A percentile compares a stretch with the other conserved stretches of the same genome.
These are phyloP conservation scores for Lasioglossum morio DNA, from an alignment of 2,888 invertebrate species.

Conservation along the genomic window DNA sequence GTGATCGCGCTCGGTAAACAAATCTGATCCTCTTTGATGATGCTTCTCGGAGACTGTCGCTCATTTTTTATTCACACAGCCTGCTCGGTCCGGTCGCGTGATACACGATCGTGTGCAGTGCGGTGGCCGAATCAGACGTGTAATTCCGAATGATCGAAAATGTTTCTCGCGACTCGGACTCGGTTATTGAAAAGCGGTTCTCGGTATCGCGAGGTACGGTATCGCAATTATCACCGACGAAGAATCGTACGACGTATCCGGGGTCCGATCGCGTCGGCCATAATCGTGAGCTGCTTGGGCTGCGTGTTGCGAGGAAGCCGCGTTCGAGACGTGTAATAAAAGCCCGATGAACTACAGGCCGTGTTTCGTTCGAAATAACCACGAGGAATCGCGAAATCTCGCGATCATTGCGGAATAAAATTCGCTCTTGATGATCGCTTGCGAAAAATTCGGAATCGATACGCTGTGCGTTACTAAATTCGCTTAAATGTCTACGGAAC, in stretches of 20 bases:
- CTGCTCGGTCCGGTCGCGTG: conserved; percentile 43
- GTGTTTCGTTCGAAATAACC: background rate
- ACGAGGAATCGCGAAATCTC: background rate
- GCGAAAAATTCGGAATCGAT: background rate
- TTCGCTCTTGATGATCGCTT: background rate
- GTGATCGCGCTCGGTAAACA: conserved; percentile 49
- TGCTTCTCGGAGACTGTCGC: conserved; percentile 12
- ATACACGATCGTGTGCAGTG: conserved; percentile 19
- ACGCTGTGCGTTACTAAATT: background rate
- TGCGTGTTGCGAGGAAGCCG: conserved; percentile 28
- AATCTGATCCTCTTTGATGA: conserved; percentile 57
- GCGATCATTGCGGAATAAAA: background rate
- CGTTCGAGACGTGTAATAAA: conserved; percentile 54
- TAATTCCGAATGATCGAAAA: conserved; percentile 55
- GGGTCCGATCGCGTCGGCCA: conserved; percentile 22
- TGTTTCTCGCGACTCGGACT: conserved; percentile 49
- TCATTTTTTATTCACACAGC: conserved; percentile 37
- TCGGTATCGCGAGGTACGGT: conserved; percentile 28
- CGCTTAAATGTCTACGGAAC: background rate
- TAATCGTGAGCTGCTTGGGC: conserved; percentile 27
- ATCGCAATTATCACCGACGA: conserved; percentile 53
- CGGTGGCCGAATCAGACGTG: conserved; percentile 35
- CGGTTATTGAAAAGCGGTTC: conserved; percentile 58
- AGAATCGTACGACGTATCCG: conserved; percentile 32
- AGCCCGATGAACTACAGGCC: conserved; percentile 29